phyloP scores from a whole-genome alignment of 2,113 vertebrate genomes.

The Tamias sibiricus region DNA sequence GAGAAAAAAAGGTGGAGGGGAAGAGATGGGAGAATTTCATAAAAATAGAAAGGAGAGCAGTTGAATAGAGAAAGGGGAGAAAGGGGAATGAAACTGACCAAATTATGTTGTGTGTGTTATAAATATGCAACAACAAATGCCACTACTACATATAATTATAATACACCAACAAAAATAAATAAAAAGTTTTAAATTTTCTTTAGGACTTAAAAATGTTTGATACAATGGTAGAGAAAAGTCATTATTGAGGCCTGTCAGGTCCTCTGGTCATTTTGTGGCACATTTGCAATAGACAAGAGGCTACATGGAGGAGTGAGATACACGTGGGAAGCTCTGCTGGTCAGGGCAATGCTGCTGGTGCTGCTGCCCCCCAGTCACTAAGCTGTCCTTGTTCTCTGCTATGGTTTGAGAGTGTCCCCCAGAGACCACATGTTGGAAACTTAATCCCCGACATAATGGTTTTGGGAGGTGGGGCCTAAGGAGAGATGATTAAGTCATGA shows the following conservation, averaged over 20 bases:
- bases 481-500: neutral
- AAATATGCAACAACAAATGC: too few relatives aligned
- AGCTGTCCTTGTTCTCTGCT: neutral
- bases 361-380: neutral
- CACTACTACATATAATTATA: too few relatives aligned
- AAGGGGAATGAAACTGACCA: too few relatives aligned
- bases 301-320: rapidly evolving
- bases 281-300: too few relatives aligned
- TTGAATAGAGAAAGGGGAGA: too few relatives aligned
- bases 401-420: neutral
- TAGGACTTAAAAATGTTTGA: neutral
- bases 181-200: neutral
- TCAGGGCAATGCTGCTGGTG: neutral
- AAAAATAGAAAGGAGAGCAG: too few relatives aligned
- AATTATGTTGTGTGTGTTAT: too few relatives aligned
- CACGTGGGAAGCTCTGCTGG: rapidly evolving
- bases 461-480: neutral
- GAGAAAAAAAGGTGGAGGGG: too few relatives aligned
- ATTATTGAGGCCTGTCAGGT: neutral
- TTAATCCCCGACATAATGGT: neutral
- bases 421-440: neutral
- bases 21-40: too few relatives aligned
- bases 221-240: neutral
- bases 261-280: rapidly evolving
- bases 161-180: too few relatives aligned